These are phyloP conservation scores for Cerceris rybyensis DNA, from an alignment of 2,888 invertebrate genomes.

Conservation along the genomic window DNA sequence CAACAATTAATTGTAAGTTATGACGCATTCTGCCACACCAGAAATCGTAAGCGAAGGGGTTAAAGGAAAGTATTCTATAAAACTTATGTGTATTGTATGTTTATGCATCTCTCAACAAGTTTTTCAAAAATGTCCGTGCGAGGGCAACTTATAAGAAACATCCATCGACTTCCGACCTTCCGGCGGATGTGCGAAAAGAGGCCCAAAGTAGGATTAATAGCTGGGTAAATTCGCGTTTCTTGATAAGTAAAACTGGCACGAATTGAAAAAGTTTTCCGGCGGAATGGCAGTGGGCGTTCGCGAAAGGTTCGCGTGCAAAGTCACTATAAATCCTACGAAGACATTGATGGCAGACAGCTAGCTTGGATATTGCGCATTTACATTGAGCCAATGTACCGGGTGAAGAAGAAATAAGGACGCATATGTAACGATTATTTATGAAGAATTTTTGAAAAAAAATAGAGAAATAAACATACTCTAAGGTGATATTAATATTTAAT, in stretches of 20 bases:
- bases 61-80: too few species aligned
- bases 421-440: slow-evolving; percentile 19
- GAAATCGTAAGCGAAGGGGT: too few species aligned
- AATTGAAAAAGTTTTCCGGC: slow-evolving; percentile 65
- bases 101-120: too few species aligned
- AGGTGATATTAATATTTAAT: too few species aligned
- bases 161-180: slow-evolving; percentile 25
- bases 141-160: not conserved
- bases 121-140: not conserved
- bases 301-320: slow-evolving; percentile 60
- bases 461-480: not conserved
- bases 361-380: slow-evolving; percentile 61
- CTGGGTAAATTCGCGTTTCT: slow-evolving; percentile 55
- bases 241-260: slow-evolving; percentile 64
- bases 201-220: slow-evolving; percentile 63
- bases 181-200: slow-evolving; percentile 48
- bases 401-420: slow-evolving; percentile 25
- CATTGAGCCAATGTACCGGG: slow-evolving; percentile 36
- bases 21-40: too few species aligned
- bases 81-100: too few species aligned
- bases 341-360: slow-evolving; percentile 64
- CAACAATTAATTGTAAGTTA: too few species aligned
- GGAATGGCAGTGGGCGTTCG: slow-evolving; percentile 52
- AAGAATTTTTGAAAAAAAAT: not conserved
- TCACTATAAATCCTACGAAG: slow-evolving; percentile 66